Conservation (phyloP, 2,888 invertebrate species). For the Polydrusus tereticollis region DNA sequence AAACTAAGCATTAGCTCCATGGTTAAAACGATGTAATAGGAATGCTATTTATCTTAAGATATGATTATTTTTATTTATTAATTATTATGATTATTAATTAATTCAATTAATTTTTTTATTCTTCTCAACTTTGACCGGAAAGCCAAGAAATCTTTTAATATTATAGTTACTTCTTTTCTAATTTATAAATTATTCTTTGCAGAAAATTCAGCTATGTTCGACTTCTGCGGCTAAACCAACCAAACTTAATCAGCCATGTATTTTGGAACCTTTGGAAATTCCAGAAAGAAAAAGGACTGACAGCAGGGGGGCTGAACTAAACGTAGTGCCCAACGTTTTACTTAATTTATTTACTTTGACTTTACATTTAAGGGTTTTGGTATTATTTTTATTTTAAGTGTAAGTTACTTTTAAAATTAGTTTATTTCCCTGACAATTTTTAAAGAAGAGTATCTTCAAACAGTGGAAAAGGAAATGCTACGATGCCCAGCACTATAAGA, state of each 20-base stretch:
- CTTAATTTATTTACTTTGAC: slow-evolving; percentile 24
- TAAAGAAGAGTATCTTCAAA: neutral
- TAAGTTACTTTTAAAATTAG: neutral
- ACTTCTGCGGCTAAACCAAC: neutral
- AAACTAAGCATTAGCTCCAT: too few species aligned
- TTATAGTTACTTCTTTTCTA: neutral
- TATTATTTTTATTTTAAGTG: slow-evolving; percentile 15
- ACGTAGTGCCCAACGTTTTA: slow-evolving; percentile 7
- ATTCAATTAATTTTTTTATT: too few species aligned
- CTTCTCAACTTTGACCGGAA: too few species aligned
- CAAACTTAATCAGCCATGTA: slow-evolving; percentile 57
- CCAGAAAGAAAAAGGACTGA: slow-evolving; percentile 63
- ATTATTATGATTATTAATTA: too few species aligned
- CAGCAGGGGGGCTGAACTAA: neutral
- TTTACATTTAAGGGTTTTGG: slow-evolving; percentile 27
- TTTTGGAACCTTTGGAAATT: slow-evolving; percentile 61
- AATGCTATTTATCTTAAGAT: too few species aligned
- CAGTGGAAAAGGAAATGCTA: slow-evolving; percentile 60
- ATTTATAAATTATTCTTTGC: neutral
- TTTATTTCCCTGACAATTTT: neutral
- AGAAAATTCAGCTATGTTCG: slow-evolving; percentile 7
- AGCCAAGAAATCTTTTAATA: too few species aligned
- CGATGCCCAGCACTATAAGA: slow-evolving; percentile 68
- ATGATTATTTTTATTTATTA: too few species aligned
- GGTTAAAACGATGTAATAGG: too few species aligned